These are phyloP conservation scores for Lasiurus cinereus DNA, from an alignment of 2,113 vertebrate species.

Conservation along the genomic window DNA sequence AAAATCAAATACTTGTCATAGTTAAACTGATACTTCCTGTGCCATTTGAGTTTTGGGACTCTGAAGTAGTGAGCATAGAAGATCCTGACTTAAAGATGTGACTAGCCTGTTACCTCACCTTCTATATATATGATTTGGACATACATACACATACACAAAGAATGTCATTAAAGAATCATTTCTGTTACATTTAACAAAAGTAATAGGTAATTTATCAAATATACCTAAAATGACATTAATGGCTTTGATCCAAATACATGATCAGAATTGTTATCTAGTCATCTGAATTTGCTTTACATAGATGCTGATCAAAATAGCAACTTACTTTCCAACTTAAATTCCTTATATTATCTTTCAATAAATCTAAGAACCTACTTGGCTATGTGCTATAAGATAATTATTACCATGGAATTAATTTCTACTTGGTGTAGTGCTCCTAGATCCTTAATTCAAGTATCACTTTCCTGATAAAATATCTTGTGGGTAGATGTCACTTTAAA, in stretches of 20 bases:
- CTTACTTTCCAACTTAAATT: background rate
- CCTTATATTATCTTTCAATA: background rate
- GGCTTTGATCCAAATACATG: background rate
- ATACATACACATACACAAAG: background rate
- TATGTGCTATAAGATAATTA: background rate
- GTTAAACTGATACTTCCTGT: background rate
- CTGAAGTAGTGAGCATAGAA: background rate
- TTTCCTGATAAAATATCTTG: conserved; percentile 43
- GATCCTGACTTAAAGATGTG: background rate
- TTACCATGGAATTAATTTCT: background rate
- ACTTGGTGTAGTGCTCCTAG: background rate
- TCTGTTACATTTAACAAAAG: background rate
- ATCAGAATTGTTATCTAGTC: background rate
- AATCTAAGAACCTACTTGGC: background rate
- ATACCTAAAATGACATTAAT: background rate
- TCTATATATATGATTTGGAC: background rate
- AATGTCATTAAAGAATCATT: background rate
- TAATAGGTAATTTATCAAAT: background rate
- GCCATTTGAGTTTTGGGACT: background rate
- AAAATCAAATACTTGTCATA: background rate
- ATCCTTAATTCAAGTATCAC: background rate
- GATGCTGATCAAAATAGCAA: background rate
- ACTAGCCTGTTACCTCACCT: background rate
- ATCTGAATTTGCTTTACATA: conserved; percentile 4
- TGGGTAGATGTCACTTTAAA: background rate